Conservation (phyloP, 2,888 invertebrate genomes). For the Neocrepidodera transversa region DNA sequence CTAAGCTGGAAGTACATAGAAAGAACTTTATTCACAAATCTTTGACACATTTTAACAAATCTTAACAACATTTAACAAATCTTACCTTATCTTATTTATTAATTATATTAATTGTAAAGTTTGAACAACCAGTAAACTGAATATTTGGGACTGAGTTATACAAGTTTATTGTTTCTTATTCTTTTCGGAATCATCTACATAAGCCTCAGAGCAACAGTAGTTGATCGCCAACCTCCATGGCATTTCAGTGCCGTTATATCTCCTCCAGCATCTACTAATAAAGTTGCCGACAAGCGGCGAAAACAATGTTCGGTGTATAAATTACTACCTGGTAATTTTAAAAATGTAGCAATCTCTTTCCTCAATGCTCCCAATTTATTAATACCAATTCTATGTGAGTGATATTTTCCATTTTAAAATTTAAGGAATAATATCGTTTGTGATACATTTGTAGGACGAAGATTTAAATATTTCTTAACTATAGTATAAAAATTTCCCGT, state of each 20-base stretch:
- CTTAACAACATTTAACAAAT: too few species aligned
- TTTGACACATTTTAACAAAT: background rate
- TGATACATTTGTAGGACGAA: background rate
- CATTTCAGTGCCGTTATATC: background rate
- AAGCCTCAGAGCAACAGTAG: background rate
- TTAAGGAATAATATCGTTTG: background rate
- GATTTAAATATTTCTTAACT: slow-evolving; percentile 1
- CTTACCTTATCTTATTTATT: background rate
- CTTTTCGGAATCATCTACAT: background rate
- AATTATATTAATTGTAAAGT: background rate
- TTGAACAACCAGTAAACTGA: background rate
- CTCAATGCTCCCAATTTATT: slow-evolving; percentile 3
- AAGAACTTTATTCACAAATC: background rate
- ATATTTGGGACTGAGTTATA: background rate
- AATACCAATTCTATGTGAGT: slow-evolving; percentile 6
- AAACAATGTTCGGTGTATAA: slow-evolving; percentile 3
- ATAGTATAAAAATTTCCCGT: background rate
- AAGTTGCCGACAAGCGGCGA: slow-evolving; percentile 8
- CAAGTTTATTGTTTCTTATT: background rate
- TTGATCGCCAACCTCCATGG: background rate
- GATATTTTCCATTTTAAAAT: background rate
- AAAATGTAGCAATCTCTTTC: slow-evolving; percentile 4
- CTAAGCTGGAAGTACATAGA: too few species aligned
- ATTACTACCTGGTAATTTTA: background rate
- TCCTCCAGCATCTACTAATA: background rate